Conservation (phyloP, 2,113 vertebrate genomes). For the Petaurus breviceps region DNA sequence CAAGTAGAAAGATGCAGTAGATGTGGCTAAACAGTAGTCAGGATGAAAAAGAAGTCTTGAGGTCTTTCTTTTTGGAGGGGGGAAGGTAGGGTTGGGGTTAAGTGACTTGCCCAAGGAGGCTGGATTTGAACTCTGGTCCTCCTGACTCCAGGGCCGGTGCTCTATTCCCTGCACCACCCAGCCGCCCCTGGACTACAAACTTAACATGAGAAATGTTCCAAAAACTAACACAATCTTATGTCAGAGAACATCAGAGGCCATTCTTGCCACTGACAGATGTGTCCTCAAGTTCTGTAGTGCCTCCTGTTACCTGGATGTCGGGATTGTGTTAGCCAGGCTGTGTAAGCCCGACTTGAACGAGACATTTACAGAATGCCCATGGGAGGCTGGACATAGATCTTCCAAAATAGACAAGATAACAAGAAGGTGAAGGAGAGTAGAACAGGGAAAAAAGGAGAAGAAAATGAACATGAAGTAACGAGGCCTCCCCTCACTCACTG, state of each 20-base stretch:
- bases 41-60: not conserved
- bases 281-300: not conserved
- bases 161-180: too few species aligned
- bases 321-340: not conserved
- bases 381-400: not conserved
- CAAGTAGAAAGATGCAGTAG: too few species aligned
- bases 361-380: not conserved
- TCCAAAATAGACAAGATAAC: not conserved
- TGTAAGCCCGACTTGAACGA: not conserved
- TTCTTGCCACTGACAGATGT: not conserved
- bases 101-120: too few species aligned
- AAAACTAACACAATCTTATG: not conserved
- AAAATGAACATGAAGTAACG: not conserved
- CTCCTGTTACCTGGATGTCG: not conserved
- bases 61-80: not conserved
- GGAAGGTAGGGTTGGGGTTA: too few species aligned
- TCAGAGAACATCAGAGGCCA: not conserved
- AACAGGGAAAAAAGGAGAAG: not conserved
- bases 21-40: too few species aligned
- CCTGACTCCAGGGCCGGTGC: too few species aligned
- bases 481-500: not conserved
- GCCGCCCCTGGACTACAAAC: not conserved
- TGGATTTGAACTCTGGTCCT: too few species aligned
- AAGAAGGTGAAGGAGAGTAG: not conserved
- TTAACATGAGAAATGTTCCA: not conserved